Base-by-base conservation (phyloP, 1,140 invertebrate genomes). In the Polyergus mexicanus region DNA sequence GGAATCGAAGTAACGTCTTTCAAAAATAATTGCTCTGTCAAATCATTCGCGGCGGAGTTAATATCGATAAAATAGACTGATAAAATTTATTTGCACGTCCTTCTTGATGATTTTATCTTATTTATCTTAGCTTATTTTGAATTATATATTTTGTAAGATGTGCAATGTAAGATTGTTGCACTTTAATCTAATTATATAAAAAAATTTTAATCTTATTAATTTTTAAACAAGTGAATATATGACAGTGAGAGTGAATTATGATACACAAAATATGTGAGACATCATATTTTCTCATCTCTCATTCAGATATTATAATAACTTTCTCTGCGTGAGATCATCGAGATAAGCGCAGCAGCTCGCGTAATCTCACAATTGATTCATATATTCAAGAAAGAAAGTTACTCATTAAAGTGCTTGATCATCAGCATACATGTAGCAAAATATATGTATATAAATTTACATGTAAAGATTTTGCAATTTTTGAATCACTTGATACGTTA, bases 271-370 rank as follows among this genome's bases (percentile, higher is more conserved):
- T 2, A 13, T 2, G 54, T 4, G 38, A 60, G 28, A 80, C 44
- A 8, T 22, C 28, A 28, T 72, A 25, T 83, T 22, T 60, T 35
- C 38, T 72, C 32, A 35, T 19, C 13, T 41, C n/a, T 44, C 28
- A 60, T 83, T 83, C 54, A 35, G 54, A 25, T 81, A 41, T 69
- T 56, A 69, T 83, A 83, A 74, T 83, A 74, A 83, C 78, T 83
- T 83, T 74, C 78, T 74, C 78, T 74, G 7, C 25, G 25, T 83
- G 78, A 83, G 68, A 72, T 83, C 78, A 83, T 58, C 51, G 38
- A 35, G 38, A 60, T 47, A 83, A 16, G 13, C 35, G 25, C n/a
- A 60, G 38, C 35, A 60, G 41, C 25, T 60, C 28, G 54, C 35
- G 13, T 74, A 69, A 74, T 44, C 78, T 60, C 54, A 74, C 54